phyloP scores from a whole-genome alignment of 1,140 invertebrate genomes.

The Anadara kagoshimensis region DNA sequence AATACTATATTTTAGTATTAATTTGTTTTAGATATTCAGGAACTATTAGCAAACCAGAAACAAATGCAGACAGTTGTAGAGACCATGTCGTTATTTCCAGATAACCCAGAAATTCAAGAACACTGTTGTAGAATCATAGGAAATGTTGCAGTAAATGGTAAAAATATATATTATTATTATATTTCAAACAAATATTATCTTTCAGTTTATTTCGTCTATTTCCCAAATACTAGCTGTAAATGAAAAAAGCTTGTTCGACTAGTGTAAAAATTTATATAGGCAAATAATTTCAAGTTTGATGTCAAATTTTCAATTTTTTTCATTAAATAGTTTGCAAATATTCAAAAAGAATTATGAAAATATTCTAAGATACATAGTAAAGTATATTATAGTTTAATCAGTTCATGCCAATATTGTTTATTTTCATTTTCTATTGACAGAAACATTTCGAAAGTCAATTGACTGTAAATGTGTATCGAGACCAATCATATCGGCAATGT shows the following conservation, averaged over 20 bases:
- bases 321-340: background rate
- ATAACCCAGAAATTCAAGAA: conserved; percentile 48
- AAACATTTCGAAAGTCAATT: conserved; percentile 35
- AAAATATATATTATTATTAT: background rate
- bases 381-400: no score
- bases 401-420: no score
- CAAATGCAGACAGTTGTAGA: background rate
- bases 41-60: background rate
- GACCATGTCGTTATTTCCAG: conserved; percentile 45
- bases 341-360: no score
- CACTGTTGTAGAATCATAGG: conserved; percentile 53
- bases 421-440: conserved; percentile 31
- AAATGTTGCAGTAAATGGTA: conserved; percentile 54
- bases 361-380: no score
- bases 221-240: no score
- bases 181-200: no score
- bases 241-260: no score
- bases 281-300: no score
- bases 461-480: conserved; percentile 47
- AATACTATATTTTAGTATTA: no score
- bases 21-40: background rate
- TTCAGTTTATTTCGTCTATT: no score
- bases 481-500: conserved; percentile 49
- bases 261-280: no score
- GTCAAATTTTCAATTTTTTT: no score